Conservation (phyloP, 2,113 vertebrate genomes). For the Haliaeetus leucogaster region DNA sequence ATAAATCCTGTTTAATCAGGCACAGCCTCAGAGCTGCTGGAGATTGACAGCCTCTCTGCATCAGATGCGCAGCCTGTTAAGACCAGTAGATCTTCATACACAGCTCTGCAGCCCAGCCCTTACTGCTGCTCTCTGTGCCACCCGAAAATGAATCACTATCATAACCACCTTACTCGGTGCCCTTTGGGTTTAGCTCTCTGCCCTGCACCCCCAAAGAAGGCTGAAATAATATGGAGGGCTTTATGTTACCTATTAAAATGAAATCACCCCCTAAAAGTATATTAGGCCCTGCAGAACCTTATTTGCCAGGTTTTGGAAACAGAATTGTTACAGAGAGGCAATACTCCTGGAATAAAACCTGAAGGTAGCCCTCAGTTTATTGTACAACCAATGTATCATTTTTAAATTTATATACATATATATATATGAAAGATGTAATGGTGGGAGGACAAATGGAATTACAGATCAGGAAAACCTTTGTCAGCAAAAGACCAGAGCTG, state of each 20-base stretch:
- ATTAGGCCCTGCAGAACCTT: neutral
- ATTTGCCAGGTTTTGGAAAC: neutral
- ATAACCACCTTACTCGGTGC: neutral
- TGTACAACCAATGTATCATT: neutral
- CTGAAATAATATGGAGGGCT: neutral
- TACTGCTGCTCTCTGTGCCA: neutral
- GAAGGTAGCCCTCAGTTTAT: neutral
- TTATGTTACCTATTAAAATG: neutral
- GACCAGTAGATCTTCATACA: neutral
- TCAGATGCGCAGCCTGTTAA: neutral
- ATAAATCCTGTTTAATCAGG: slow-evolving; percentile 54
- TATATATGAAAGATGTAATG: neutral
- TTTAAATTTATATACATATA: neutral
- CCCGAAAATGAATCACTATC: neutral
- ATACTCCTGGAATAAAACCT: neutral
- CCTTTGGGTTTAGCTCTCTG: neutral
- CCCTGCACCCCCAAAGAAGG: neutral
- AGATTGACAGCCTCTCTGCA: neutral
- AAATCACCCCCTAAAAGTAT: neutral
- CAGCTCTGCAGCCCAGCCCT: neutral
- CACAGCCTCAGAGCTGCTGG: neutral
- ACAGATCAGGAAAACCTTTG: neutral
- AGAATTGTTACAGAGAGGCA: neutral
- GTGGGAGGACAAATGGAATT: neutral
- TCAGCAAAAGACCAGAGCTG: neutral